Percentiles rank a stretch among this genome's conserved stretches.
Evolutionary conservation across 2,113 vertebrate species (phyloP).

Genomic region (Brachyhypopomus occidentalis): DNA sequence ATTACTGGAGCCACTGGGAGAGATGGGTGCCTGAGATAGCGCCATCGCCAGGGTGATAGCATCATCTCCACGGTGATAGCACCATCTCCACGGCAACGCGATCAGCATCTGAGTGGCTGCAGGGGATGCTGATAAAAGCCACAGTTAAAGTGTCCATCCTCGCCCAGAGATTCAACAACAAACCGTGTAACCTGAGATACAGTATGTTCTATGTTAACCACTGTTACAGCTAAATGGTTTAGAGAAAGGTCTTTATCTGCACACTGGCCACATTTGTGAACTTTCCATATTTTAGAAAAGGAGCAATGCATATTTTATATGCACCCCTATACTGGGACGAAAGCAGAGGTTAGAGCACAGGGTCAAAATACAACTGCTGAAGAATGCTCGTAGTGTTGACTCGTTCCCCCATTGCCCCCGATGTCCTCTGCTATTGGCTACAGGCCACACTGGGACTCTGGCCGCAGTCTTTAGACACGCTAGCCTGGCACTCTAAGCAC

Average conservation of each 20-base stretch:
- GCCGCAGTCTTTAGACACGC: neutral
- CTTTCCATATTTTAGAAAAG: neutral
- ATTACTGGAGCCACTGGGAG: conserved; percentile 61
- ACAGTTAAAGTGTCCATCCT: conserved; percentile 17
- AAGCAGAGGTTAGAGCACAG: conserved; percentile 20
- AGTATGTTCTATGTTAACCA: neutral
- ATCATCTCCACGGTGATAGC: conserved; percentile 60
- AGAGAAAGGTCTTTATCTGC: too few species aligned
- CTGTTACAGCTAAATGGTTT: neutral
- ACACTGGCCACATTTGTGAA: too few species aligned
- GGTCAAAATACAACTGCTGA: neutral
- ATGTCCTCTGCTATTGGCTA: neutral
- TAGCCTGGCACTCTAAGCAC: conserved; percentile 33
- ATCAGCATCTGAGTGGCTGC: conserved; percentile 50
- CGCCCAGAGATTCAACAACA: neutral
- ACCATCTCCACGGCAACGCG: conserved; percentile 63
- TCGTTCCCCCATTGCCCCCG: neutral
- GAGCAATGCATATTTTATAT: conserved; percentile 15
- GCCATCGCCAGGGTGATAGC: conserved; percentile 41
- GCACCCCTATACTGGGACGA: neutral
- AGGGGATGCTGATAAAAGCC: conserved; percentile 42
- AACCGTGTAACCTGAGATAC: neutral
- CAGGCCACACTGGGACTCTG: conserved; percentile 15
- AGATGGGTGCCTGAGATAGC: conserved; percentile 49
- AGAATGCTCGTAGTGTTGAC: neutral